Conservation (phyloP, 2,888 invertebrate species). For the Clistopyga incitator region DNA sequence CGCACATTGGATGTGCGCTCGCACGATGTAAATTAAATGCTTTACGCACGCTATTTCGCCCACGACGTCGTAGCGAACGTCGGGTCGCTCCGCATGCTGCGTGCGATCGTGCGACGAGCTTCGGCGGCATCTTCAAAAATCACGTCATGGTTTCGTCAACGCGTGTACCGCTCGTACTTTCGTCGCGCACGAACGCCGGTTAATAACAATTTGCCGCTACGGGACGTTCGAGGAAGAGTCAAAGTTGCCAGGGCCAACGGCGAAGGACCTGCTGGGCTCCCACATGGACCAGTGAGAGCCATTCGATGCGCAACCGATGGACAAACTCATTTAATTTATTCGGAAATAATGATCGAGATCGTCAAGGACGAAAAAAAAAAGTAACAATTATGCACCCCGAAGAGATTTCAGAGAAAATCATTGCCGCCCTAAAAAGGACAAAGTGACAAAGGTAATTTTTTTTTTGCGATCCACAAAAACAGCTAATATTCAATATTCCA, state of each 20-base stretch:
- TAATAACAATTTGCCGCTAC: constrained; percentile 71
- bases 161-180: constrained; percentile 66
- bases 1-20: constrained; percentile 3
- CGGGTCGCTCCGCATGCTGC: constrained; percentile 24
- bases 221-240: constrained; percentile 48
- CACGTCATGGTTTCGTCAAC: constrained; percentile 59
- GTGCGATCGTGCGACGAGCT: constrained; percentile 27
- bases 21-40: constrained; percentile 56
- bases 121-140: constrained; percentile 43
- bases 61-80: constrained; percentile 31
- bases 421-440: too few relatives aligned
- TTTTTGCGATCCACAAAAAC: too few relatives aligned
- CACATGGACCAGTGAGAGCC: constrained; percentile 42
- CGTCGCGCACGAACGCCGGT: constrained; percentile 72
- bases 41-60: constrained; percentile 57
- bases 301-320: constrained; percentile 42
- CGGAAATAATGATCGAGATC: constrained; percentile 4
- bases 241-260: constrained; percentile 43
- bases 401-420: neutral
- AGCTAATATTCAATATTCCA: too few relatives aligned
- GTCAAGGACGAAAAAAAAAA: constrained; percentile 2
- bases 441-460: too few relatives aligned
- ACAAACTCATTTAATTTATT: constrained; percentile 45
- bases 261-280: constrained; percentile 46
- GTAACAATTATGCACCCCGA: neutral